Percentiles rank a stretch among this genome's conserved stretches.
These are phyloP conservation scores for Periophthalmus magnuspinnatus DNA, from an alignment of 2,797 vertebrate genomes.

Conservation along the genomic window DNA sequence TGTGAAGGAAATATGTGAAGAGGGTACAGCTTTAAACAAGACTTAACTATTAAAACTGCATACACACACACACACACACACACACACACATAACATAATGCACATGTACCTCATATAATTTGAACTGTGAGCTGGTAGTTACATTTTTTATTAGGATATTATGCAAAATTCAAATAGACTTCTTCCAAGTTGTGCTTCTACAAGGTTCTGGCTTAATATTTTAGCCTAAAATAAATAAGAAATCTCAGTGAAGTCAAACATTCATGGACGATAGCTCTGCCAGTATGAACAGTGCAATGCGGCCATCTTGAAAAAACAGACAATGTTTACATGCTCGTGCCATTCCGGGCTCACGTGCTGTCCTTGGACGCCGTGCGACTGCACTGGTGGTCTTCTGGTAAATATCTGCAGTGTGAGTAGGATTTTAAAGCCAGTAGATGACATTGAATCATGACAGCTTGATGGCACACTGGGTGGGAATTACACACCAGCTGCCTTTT, in stretches of 20 bases:
- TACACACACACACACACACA: too few relatives aligned
- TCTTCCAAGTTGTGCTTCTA: background rate
- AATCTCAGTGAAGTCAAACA: background rate
- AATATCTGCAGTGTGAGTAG: background rate
- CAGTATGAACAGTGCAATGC: background rate
- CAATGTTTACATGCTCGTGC: background rate
- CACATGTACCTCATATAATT: too few relatives aligned
- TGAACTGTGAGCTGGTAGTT: too few relatives aligned
- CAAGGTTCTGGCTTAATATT: background rate
- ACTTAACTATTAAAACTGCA: too few relatives aligned
- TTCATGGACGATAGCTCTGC: background rate
- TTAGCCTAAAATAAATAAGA: background rate
- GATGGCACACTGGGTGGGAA: constrained; percentile 1
- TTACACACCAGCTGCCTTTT: constrained; percentile 10
- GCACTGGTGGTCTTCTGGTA: background rate
- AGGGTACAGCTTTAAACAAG: too few relatives aligned
- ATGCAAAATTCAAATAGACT: background rate
- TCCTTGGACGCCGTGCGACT: background rate
- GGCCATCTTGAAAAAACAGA: background rate
- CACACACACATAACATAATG: too few relatives aligned
- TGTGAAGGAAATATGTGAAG: too few relatives aligned
- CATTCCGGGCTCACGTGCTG: background rate
- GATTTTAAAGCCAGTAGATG: constrained; percentile 8
- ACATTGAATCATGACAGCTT: constrained; percentile 8
- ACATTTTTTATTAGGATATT: too few relatives aligned